Base-by-base conservation (phyloP, 1,140 invertebrate species). In the Ceratina japonica region DNA sequence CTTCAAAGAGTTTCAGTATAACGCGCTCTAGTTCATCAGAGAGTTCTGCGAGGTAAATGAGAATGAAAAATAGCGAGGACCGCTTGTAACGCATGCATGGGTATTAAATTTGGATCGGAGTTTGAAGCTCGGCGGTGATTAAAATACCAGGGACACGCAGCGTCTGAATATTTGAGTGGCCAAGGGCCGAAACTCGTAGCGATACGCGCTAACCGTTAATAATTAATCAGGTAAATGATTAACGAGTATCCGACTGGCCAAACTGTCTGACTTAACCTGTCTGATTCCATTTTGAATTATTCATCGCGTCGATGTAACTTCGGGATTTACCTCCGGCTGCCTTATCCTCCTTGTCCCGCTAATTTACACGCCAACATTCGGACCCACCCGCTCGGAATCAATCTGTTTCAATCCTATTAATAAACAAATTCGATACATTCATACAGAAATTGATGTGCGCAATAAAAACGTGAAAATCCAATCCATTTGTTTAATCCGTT, bases 221-320 rank as follows among this genome's bases (percentile, higher is more conserved):
- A 77, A 76, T 81, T 62, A 62, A 83, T 49, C 15, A 54, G 27
- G 16, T 82, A 68, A 81, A 82, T 65, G 54, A 80, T 82, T 81
- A 76, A 80, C 27, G 61, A 24, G n/a, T 20, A 20, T 71, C 37
- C 58, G 18, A 59, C 8, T 44, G 62, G 10, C 44, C 52, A 37
- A 69, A 31, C 52, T 7, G 63, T 63, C 51, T 69, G 79, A 62
- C 79, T 83, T 69, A 69, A 79, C 37, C 63, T 18, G n/a, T 77
- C 52, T 77, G 37, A 83, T 73, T 65, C 44, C 49, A 52, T 13
- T 7, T 5, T 65, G 51, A 83, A 81, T 83, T 69, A 83, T 81
- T 62, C 49, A 83, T 72, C 10, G 20, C 15, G 66, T 51, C 54
- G 51, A 49, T 44, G 31, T 75, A 75, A 79, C 49, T 56, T 78